Evolutionary conservation across 1,140 invertebrate genomes (phyloP).

Genomic region (Helicoverpa armigera): DNA sequence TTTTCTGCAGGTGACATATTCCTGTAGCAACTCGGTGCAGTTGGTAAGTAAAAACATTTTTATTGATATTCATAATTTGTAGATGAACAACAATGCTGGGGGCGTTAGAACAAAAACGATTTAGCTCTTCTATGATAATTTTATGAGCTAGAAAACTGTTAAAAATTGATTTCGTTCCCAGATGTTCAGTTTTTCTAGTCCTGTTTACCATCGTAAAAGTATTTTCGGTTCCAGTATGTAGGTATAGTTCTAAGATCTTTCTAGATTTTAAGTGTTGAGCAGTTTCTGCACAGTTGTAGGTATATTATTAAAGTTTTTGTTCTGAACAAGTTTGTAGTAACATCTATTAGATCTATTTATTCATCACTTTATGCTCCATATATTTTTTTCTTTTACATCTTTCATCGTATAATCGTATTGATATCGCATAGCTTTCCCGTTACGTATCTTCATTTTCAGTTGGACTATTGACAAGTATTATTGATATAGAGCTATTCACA

Average conservation of each 20-base stretch:
- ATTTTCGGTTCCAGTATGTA: not conserved
- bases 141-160: constrained; percentile 2
- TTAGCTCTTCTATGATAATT: not conserved
- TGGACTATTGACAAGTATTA: too few species aligned
- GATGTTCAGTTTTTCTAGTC: not conserved
- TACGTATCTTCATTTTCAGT: too few species aligned
- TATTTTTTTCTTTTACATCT: too few species aligned
- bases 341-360: not conserved
- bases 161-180: not conserved
- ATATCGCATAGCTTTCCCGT: too few species aligned
- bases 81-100: not conserved
- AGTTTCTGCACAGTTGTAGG: too few species aligned
- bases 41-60: constrained; percentile 51
- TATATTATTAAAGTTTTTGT: too few species aligned
- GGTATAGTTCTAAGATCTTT: not conserved
- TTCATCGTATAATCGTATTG: too few species aligned
- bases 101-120: not conserved
- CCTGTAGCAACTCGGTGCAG: constrained; percentile 41
- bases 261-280: not conserved
- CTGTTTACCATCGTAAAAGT: constrained; percentile 1
- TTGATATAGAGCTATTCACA: too few species aligned
- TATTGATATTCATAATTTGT: not conserved
- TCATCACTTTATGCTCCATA: not conserved
- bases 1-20: constrained; percentile 46
- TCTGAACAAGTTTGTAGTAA: too few species aligned